Conservation (phyloP, 2,113 vertebrate genomes). For the Eleginops maclovinus region DNA sequence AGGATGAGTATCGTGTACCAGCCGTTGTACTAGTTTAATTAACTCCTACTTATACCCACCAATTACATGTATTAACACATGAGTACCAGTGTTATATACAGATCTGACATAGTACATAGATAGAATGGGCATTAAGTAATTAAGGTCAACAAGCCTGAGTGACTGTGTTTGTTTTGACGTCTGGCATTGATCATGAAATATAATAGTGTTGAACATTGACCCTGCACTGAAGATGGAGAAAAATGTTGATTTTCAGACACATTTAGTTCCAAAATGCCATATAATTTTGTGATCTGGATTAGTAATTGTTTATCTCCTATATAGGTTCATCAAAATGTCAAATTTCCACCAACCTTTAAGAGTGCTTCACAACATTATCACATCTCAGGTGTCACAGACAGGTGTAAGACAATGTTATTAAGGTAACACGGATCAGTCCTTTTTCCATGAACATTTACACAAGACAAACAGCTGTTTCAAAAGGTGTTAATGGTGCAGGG, state of each 20-base stretch:
- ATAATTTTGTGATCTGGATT: background rate
- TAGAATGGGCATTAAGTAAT: background rate
- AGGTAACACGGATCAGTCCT: conserved; percentile 30
- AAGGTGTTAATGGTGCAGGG: conserved; percentile 14
- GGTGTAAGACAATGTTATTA: background rate
- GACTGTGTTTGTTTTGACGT: background rate
- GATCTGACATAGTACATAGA: conserved; percentile 8
- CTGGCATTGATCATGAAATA: background rate
- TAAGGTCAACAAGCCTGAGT: background rate
- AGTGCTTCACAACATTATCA: background rate
- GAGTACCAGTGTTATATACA: conserved; percentile 47
- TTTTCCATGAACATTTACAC: conserved; percentile 60
- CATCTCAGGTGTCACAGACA: background rate
- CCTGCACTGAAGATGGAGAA: background rate
- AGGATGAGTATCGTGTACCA: conserved; percentile 62
- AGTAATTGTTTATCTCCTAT: background rate
- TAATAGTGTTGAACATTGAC: background rate
- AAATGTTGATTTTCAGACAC: too few relatives aligned
- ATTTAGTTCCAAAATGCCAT: background rate
- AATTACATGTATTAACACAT: conserved; percentile 64
- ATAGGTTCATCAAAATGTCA: background rate
- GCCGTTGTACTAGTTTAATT: conserved; percentile 74
- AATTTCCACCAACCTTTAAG: background rate
- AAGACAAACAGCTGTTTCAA: conserved; percentile 32
- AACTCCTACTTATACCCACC: conserved; percentile 64